These are phyloP conservation scores for Brachionus plicatilis DNA, from an alignment of 1,140 invertebrate genomes.

Conservation along the genomic window DNA sequence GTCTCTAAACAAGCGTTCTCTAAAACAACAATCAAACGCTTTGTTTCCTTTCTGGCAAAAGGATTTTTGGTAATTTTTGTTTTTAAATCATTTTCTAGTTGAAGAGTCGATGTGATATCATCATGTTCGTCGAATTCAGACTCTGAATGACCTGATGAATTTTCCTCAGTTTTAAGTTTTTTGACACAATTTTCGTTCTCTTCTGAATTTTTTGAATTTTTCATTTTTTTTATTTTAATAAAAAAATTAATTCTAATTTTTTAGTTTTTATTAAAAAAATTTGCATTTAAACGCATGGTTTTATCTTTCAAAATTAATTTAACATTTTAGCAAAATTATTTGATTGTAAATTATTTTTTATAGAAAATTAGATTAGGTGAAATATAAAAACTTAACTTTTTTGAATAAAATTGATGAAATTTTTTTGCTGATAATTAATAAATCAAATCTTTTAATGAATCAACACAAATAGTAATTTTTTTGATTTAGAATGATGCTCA, in stretches of 20 bases:
- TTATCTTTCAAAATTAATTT: background rate
- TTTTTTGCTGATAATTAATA: too few relatives aligned
- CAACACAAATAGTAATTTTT: too few relatives aligned
- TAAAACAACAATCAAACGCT: constrained; percentile 83
- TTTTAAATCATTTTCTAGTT: constrained; percentile 23
- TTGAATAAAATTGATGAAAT: too few relatives aligned
- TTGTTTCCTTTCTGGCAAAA: constrained; percentile 49
- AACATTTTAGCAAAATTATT: background rate
- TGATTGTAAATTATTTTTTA: too few relatives aligned
- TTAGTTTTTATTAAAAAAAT: background rate
- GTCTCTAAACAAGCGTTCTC: constrained; percentile 90
- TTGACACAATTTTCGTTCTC: background rate
- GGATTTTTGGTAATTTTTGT: constrained; percentile 14
- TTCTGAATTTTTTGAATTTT: background rate
- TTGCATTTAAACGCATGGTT: background rate
- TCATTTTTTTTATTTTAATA: background rate
- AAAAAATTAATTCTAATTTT: background rate
- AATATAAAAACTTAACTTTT: too few relatives aligned
- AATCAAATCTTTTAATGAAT: too few relatives aligned
- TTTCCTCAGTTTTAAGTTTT: background rate
- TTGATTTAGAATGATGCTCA: too few relatives aligned
- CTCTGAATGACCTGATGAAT: background rate
- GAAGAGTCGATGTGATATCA: background rate
- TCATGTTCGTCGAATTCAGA: background rate
- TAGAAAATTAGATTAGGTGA: too few relatives aligned